phyloP scores from a whole-genome alignment of 1,140 invertebrate species.

The Drosophila athabasca region DNA sequence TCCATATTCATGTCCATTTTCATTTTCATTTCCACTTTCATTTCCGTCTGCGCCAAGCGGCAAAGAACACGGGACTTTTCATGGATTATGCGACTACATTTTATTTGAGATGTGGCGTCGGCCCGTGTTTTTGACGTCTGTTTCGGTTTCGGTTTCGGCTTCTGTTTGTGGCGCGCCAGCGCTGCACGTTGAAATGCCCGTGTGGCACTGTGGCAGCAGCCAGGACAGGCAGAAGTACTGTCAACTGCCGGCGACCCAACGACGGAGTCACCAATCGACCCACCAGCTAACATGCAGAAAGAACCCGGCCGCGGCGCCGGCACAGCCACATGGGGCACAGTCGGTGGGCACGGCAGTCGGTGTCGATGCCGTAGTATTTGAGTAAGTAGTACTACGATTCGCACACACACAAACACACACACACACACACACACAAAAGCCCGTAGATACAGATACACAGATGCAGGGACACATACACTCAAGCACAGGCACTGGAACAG shows the following conservation, averaged over 20 bases:
- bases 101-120: background rate
- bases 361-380: constrained; percentile 10
- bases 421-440: constrained; percentile 2
- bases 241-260: too few relatives aligned
- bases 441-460: too few relatives aligned
- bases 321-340: background rate
- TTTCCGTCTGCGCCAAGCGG: too few relatives aligned
- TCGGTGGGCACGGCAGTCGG: background rate
- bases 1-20: too few relatives aligned
- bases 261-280: constrained; percentile 10
- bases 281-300: background rate
- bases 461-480: too few relatives aligned
- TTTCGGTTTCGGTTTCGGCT: background rate
- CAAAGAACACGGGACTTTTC: too few relatives aligned
- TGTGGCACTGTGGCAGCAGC: constrained; percentile 18
- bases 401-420: constrained; percentile 16
- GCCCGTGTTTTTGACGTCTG: background rate
- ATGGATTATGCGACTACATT: constrained; percentile 19
- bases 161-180: background rate
- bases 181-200: constrained; percentile 29
- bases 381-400: constrained; percentile 33
- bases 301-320: background rate
- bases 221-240: too few relatives aligned
- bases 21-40: too few relatives aligned
- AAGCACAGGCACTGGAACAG: background rate